These are phyloP conservation scores for Odocoileus hemionus DNA, from an alignment of 2,113 vertebrate genomes.

Conservation along the genomic window DNA sequence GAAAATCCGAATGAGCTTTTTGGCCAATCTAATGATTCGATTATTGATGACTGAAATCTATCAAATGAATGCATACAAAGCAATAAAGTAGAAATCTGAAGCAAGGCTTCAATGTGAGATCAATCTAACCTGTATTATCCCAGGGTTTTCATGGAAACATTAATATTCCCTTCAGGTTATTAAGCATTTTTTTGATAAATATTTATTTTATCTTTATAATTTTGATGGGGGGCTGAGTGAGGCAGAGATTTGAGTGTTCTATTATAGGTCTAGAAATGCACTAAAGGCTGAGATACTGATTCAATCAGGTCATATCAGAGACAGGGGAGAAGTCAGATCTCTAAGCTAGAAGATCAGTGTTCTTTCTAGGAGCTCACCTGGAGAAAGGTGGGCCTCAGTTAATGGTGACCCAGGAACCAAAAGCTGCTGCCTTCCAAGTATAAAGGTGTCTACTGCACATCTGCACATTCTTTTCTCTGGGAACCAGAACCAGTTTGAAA, in stretches of 20 bases:
- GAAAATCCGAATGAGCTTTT: not conserved
- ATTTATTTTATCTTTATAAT: not conserved
- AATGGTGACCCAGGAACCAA: not conserved
- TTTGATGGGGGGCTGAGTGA: not conserved
- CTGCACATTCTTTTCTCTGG: not conserved
- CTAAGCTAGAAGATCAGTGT: not conserved
- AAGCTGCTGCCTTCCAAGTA: not conserved
- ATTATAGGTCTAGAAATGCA: not conserved
- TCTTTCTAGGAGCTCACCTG: not conserved
- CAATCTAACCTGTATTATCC: not conserved
- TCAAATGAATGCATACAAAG: not conserved
- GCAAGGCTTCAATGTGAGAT: not conserved
- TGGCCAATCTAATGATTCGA: not conserved
- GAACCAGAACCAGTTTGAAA: not conserved
- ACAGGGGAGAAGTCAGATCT: accelerated
- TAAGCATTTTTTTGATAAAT: not conserved
- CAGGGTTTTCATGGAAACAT: not conserved
- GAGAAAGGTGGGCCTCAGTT: not conserved
- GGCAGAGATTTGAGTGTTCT: not conserved
- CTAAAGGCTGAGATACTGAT: not conserved
- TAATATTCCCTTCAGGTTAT: not conserved
- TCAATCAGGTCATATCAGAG: not conserved
- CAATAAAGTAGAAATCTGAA: not conserved
- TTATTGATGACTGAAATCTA: not conserved
- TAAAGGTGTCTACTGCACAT: accelerated